A percentile compares a stretch with the other conserved stretches of the same genome.
These are phyloP conservation scores for Synergus laeviventris DNA, from an alignment of 2,888 invertebrate genomes.

Conservation along the genomic window DNA sequence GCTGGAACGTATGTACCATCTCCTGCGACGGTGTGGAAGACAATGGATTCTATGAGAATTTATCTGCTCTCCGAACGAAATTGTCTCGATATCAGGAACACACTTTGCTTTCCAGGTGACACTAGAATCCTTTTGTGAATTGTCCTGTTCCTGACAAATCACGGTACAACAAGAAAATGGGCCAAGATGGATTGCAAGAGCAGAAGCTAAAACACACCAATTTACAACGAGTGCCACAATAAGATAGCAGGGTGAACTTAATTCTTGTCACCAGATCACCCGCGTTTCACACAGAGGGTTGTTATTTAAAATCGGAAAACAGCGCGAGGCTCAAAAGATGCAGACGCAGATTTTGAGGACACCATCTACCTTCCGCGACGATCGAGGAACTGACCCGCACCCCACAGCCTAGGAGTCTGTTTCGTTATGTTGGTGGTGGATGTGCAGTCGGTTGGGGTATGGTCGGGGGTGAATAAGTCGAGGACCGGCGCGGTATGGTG, in stretches of 20 bases:
- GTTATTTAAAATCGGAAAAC: not conserved
- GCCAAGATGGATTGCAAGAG: not conserved
- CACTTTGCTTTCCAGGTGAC: not conserved
- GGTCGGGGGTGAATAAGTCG: slow-evolving; percentile 32
- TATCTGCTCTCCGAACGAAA: not conserved
- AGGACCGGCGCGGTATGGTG: slow-evolving; percentile 30
- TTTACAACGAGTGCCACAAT: not conserved
- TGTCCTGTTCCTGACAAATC: not conserved
- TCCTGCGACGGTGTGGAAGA: slow-evolving; percentile 33
- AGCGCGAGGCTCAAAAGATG: not conserved
- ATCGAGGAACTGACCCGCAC: slow-evolving; percentile 42
- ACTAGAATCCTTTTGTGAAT: not conserved
- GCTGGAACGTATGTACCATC: slow-evolving; percentile 40
- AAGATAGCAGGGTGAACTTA: not conserved
- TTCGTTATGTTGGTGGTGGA: slow-evolving; percentile 29
- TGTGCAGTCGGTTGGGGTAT: slow-evolving; percentile 17
- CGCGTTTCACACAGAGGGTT: not conserved
- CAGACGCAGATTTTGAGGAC: not conserved
- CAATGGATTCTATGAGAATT: not conserved
- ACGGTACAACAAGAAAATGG: not conserved
- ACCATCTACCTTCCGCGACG: slow-evolving; percentile 23
- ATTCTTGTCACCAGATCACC: not conserved
- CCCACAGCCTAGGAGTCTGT: slow-evolving; percentile 41
- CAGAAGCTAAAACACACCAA: not conserved
- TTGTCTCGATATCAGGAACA: not conserved